Evolutionary conservation across 2,113 vertebrate genomes (phyloP).

Genomic region (Ammospiza nelsoni): DNA sequence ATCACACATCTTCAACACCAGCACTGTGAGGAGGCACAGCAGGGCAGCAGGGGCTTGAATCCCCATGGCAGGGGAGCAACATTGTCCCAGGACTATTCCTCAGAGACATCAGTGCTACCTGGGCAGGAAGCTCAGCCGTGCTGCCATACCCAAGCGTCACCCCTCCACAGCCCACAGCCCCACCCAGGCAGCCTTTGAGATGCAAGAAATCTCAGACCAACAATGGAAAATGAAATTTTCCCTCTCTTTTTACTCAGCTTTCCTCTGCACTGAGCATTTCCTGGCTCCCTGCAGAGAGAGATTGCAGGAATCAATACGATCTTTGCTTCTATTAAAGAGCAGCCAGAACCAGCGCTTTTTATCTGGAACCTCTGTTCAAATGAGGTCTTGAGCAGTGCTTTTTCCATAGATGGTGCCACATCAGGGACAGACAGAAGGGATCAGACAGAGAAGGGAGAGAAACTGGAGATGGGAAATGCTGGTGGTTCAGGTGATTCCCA

Average conservation of each 20-base stretch:
- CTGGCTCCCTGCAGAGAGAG: not conserved
- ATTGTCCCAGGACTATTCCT: not conserved
- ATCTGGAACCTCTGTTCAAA: not conserved
- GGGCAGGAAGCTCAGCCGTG: fast-evolving
- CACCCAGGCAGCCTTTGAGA: not conserved
- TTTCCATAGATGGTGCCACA: not conserved
- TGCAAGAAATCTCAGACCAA: not conserved
- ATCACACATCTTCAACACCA: fast-evolving
- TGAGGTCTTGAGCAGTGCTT: not conserved
- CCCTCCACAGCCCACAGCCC: not conserved
- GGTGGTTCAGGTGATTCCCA: not conserved
- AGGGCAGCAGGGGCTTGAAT: not conserved
- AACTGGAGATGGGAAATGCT: not conserved
- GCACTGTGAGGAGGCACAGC: not conserved
- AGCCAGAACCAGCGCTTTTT: not conserved
- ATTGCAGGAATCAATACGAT: not conserved
- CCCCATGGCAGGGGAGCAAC: not conserved
- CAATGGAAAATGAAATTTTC: not conserved
- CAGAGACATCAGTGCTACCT: not conserved
- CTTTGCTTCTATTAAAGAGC: not conserved
- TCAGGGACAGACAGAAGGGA: not conserved
- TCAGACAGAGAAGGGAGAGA: not conserved
- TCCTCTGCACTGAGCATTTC: not conserved
- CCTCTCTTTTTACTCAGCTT: not conserved
- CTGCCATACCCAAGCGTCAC: fast-evolving